Percentiles rank a stretch among this genome's conserved stretches.
These are phyloP conservation scores for Meloidogyne hapla DNA, from an alignment of 1,140 invertebrate genomes.

Conservation along the genomic window DNA sequence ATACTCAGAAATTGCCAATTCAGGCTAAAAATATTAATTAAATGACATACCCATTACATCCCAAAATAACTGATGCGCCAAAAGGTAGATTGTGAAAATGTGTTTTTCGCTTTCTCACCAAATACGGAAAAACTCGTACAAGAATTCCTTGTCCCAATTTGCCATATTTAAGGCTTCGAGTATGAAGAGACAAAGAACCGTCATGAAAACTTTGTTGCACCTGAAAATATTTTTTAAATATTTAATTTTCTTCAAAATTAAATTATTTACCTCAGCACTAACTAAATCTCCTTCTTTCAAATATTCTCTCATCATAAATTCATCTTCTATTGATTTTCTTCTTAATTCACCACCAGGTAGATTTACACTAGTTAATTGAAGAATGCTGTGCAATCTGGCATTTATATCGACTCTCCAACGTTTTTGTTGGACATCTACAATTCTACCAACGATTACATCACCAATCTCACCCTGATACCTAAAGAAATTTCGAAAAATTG, in stretches of 20 bases:
- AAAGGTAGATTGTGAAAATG: conserved; percentile 90
- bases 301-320: conserved; percentile 91
- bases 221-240: conserved; percentile 68
- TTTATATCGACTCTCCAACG: conserved; percentile 94
- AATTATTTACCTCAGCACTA: conserved; percentile 69
- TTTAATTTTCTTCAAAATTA: conserved; percentile 12
- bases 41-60: conserved; percentile 85
- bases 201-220: conserved; percentile 88
- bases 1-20: too few species aligned
- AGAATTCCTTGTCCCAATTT: conserved; percentile 85
- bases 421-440: conserved; percentile 81
- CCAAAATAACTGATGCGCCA: conserved; percentile 86
- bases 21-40: conserved; percentile 64
- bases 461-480: conserved; percentile 81
- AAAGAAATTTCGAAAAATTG: not conserved
- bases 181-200: conserved; percentile 87
- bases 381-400: conserved; percentile 80
- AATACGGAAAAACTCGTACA: conserved; percentile 79
- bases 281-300: conserved; percentile 93
- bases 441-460: conserved; percentile 90
- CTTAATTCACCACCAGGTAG: conserved; percentile 92
- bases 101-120: conserved; percentile 88
- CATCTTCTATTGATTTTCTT: conserved; percentile 88
- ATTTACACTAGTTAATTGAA: conserved; percentile 89
- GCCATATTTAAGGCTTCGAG: conserved; percentile 92